These are phyloP conservation scores for Marmota flaviventris DNA, from an alignment of 2,113 vertebrate species.

Conservation along the genomic window DNA sequence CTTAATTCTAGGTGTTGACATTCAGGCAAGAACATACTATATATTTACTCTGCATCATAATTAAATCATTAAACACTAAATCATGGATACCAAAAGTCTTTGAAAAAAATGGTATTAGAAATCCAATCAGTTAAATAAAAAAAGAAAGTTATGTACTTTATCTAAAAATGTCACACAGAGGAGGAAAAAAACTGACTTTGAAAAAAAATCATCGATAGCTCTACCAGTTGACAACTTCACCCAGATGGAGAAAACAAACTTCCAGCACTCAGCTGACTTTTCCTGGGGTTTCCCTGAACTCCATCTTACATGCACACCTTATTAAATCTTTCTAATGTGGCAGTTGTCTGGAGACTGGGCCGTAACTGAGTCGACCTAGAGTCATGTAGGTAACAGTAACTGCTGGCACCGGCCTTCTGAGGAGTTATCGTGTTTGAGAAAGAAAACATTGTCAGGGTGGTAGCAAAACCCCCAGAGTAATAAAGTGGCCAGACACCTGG, in stretches of 20 bases:
- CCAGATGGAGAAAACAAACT: conserved; percentile 68
- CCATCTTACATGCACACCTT: conserved; percentile 52
- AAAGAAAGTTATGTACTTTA: conserved; percentile 8
- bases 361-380: conserved; percentile 18
- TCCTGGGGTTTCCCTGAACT: conserved; percentile 50
- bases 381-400: conserved; percentile 66
- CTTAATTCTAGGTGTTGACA: conserved; percentile 25
- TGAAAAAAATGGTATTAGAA: conserved; percentile 50
- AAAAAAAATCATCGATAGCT: background rate
- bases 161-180: background rate
- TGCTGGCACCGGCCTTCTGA: conserved; percentile 64
- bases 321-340: conserved; percentile 76
- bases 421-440: conserved; percentile 75
- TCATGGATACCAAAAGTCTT: background rate
- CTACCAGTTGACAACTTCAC: conserved; percentile 47
- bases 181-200: conserved; percentile 27
- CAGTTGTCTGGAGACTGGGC: conserved; percentile 64
- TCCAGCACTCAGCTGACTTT: background rate
- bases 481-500: conserved; percentile 85
- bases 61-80: conserved; percentile 49
- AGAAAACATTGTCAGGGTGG: conserved; percentile 81
- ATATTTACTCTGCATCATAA: conserved; percentile 35
- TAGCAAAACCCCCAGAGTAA: conserved; percentile 71
- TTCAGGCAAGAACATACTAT: background rate
- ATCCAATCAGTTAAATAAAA: background rate